Evolutionary conservation across 2,797 vertebrate genomes (phyloP).

Genomic region (Acanthurus tractus): DNA sequence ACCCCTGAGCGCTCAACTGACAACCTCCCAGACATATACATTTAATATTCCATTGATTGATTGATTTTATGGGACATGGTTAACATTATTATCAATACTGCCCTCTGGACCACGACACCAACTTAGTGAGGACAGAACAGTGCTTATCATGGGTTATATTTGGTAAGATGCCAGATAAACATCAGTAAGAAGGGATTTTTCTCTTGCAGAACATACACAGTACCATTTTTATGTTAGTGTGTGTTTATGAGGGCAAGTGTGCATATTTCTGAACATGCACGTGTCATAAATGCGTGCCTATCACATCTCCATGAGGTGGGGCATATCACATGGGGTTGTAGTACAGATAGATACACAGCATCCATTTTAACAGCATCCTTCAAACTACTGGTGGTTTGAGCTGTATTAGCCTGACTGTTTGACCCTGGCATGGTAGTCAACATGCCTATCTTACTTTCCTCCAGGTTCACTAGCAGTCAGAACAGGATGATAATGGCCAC

Average conservation of each 20-base stretch:
- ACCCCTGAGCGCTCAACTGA: slow-evolving; percentile 76
- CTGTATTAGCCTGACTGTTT: slow-evolving; percentile 80
- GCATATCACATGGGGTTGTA: slow-evolving; percentile 51
- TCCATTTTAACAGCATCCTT: slow-evolving; percentile 5
- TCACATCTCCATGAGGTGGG: slow-evolving; percentile 27
- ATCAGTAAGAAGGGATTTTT: slow-evolving; percentile 33
- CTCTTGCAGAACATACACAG: slow-evolving; percentile 34
- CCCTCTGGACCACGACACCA: slow-evolving; percentile 70
- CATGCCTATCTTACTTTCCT: slow-evolving; percentile 67
- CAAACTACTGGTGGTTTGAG: slow-evolving; percentile 66
- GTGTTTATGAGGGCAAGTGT: slow-evolving; percentile 17
- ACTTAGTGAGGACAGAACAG: slow-evolving; percentile 61
- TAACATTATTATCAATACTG: slow-evolving; percentile 83
- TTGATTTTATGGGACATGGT: slow-evolving; percentile 80
- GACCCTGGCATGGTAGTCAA: slow-evolving; percentile 69
- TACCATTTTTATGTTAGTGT: slow-evolving; percentile 28
- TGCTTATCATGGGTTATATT: slow-evolving; percentile 61
- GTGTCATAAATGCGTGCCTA: slow-evolving; percentile 27
- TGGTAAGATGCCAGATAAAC: slow-evolving; percentile 52
- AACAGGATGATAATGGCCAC: slow-evolving; percentile 82
- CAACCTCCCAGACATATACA: slow-evolving; percentile 82
- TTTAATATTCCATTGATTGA: slow-evolving; percentile 84
- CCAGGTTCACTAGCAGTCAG: slow-evolving; percentile 73
- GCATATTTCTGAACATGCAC: slow-evolving; percentile 12
- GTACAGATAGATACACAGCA: slow-evolving; percentile 53